phyloP scores from a whole-genome alignment of 2,797 vertebrate genomes.

The Phaenicophaeus curvirostris region DNA sequence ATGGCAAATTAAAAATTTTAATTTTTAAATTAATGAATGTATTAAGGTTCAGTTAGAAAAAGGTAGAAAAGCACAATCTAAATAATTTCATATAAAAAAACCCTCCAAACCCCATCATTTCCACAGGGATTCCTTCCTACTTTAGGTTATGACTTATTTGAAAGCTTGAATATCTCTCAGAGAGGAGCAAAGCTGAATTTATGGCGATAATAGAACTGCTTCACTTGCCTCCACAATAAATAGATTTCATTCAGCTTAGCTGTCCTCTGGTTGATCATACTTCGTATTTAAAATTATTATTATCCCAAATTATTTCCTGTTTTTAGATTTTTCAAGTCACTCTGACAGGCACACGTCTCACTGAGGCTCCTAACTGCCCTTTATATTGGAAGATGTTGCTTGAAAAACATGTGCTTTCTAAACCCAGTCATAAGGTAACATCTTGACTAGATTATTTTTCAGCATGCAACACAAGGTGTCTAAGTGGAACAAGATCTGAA shows the following conservation, averaged over 20 bases:
- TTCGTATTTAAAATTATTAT: constrained; percentile 36
- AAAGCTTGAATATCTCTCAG: not conserved
- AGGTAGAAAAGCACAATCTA: not conserved
- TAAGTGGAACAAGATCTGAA: not conserved
- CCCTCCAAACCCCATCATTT: not conserved
- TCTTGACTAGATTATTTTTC: not conserved
- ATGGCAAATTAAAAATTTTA: not conserved
- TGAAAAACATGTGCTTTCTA: not conserved
- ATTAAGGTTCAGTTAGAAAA: not conserved
- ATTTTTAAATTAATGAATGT: not conserved
- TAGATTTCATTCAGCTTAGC: not conserved
- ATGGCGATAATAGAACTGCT: constrained; percentile 13
- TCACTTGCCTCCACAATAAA: constrained; percentile 22
- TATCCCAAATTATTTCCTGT: constrained; percentile 31
- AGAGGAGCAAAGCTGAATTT: constrained; percentile 1
- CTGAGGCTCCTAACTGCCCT: not conserved
- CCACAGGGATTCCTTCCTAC: not conserved
- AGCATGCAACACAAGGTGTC: not conserved
- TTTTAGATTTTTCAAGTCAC: constrained; percentile 35
- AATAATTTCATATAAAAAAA: not conserved
- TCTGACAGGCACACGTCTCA: not conserved
- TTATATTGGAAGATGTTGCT: not conserved
- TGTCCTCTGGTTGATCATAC: constrained; percentile 29
- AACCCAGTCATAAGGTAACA: not conserved
- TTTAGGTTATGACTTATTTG: not conserved